Evolutionary conservation across 2,113 vertebrate species (phyloP), one percentile per base, ranked within the genome.

Genomic region (Channa maculata): DNA sequence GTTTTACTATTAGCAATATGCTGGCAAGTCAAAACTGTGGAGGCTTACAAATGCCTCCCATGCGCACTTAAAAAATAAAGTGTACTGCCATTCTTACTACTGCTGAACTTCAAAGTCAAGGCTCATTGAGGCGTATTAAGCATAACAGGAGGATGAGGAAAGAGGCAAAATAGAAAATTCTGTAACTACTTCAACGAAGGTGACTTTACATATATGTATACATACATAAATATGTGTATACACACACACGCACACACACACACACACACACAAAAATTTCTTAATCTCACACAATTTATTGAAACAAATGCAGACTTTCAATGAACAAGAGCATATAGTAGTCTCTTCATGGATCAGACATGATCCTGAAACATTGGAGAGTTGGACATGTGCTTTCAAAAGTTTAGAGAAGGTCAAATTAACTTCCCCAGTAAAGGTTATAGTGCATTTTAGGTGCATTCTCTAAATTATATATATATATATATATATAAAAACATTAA

Each of bases 21-120:
- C n/a, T 45, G 6, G 58, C 61, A 48, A 76, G 43, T 62, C 48
- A 6, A 43, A 70, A 72, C 60, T 65, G 59, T 49, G 24, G 55
- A 37, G 50, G 33, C 65, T 45, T 60, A 68, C 14, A 73, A 71
- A 82, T 38, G 33, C 11, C 74, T 15, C 54, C 55, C 59, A 3
- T 11, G 46, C 70, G 63, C 53, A 53, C 52, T 71, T 72, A 54
- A 65, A 69, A 66, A 79, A 72, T 45, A 70, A 74, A 62, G 55
- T 60, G 53, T 39, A 46, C 59, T 58, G 37, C 34, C 12, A 71
- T 50, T 67, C 38, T 6, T 43, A 34, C 15, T 48, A 34, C 75
- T 80, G 44, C 68, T 73, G 61, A 76, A 80, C 84, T 71, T 87
- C 74, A 89, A 83, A 85, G 74, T 55, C 70, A 37, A 49, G 65